These are phyloP conservation scores for Drosophila tanythrix DNA, from an alignment of 2,888 invertebrate genomes.

Conservation along the genomic window DNA sequence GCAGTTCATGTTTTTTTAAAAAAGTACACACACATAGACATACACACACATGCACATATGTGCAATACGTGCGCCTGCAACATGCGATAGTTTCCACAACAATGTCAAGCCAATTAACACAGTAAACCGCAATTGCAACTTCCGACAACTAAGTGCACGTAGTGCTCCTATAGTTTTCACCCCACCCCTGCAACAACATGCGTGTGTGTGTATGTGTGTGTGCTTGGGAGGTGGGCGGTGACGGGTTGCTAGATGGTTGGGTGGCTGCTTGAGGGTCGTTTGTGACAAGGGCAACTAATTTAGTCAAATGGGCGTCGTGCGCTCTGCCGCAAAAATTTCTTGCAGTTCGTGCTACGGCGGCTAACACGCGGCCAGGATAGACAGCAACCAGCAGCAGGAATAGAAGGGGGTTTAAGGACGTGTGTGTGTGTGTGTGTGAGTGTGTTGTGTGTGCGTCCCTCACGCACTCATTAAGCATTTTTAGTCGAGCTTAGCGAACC, in stretches of 20 bases:
- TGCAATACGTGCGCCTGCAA: slow-evolving; percentile 29
- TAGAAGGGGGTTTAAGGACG: background rate
- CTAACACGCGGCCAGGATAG: slow-evolving; percentile 14
- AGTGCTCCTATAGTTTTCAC: slow-evolving; percentile 48
- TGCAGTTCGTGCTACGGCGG: slow-evolving; percentile 46
- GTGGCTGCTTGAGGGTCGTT: slow-evolving; percentile 64
- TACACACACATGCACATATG: background rate
- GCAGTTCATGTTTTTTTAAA: background rate
- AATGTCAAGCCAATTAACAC: slow-evolving; percentile 77
- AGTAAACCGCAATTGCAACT: slow-evolving; percentile 76
- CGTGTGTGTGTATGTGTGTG: background rate
- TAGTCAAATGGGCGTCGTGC: slow-evolving; percentile 76
- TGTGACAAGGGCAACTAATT: slow-evolving; percentile 79
- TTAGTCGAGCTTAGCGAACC: slow-evolving; percentile 78
- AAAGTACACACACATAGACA: background rate
- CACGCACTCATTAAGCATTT: slow-evolving; percentile 75
- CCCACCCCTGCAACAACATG: background rate
- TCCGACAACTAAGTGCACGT: slow-evolving; percentile 76
- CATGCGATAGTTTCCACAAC: slow-evolving; percentile 62
- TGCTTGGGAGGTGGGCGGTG: slow-evolving; percentile 19
- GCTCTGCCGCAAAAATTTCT: slow-evolving; percentile 74
- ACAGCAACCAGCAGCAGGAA: background rate
- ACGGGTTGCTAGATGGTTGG: slow-evolving; percentile 31
- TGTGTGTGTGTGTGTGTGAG: slow-evolving; percentile 5
- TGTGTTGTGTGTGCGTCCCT: slow-evolving; percentile 41